Percentiles rank a stretch among this genome's conserved stretches.
phyloP scores from a whole-genome alignment of 2,888 invertebrate genomes.

The Hymenopus coronatus region DNA sequence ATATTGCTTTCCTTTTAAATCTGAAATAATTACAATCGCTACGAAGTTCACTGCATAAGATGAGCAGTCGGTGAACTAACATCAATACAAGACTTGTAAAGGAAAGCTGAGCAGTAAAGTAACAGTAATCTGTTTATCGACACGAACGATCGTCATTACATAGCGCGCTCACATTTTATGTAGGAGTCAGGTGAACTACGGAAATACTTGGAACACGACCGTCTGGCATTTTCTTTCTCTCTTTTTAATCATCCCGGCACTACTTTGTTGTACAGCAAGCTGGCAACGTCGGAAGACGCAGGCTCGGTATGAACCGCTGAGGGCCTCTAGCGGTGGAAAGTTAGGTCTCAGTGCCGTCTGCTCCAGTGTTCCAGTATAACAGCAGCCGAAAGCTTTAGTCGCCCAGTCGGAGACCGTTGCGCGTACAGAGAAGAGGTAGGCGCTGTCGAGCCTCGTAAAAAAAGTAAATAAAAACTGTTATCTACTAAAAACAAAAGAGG shows the following conservation, averaged over 20 bases:
- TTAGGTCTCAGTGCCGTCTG: neutral
- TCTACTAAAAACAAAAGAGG: neutral
- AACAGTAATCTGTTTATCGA: neutral
- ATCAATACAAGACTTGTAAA: neutral
- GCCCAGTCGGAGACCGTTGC: conserved; percentile 2
- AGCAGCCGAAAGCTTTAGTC: neutral
- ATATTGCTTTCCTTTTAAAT: no score
- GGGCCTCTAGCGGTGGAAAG: conserved; percentile 3
- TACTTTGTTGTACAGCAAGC: neutral
- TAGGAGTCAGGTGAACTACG: neutral
- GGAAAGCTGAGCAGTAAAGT: neutral
- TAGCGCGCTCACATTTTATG: neutral
- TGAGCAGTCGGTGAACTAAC: neutral
- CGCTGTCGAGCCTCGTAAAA: neutral
- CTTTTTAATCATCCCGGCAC: neutral
- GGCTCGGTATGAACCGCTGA: conserved; percentile 13
- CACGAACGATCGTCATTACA: neutral
- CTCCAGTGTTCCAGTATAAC: conserved; percentile 12
- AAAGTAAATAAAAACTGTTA: neutral
- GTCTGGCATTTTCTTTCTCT: neutral
- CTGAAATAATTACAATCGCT: no score
- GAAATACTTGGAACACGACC: neutral
- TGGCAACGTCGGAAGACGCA: conserved; percentile 14
- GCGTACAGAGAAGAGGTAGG: neutral
- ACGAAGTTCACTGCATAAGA: no score